Evolutionary conservation across 2,888 invertebrate genomes (phyloP).

Genomic region (Drosophila engyochracea): DNA sequence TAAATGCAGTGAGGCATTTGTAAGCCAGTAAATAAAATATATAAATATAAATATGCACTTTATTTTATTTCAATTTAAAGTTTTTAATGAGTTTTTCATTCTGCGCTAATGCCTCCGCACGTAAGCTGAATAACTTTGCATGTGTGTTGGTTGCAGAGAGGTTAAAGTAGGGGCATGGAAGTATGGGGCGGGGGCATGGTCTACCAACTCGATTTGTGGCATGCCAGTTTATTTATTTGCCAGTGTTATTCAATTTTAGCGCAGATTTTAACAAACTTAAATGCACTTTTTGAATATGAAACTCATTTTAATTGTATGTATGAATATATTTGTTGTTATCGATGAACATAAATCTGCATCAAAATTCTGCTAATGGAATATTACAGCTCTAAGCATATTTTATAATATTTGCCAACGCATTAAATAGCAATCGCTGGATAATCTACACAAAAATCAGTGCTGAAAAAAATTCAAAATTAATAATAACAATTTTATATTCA

Average conservation of each 20-base stretch:
- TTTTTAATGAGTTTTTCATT: constrained; percentile 80
- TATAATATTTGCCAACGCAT: constrained; percentile 6
- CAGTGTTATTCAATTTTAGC: constrained; percentile 29
- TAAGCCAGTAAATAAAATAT: constrained; percentile 44
- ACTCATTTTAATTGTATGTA: constrained; percentile 58
- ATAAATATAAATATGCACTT: constrained; percentile 54
- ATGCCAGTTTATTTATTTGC: constrained; percentile 59
- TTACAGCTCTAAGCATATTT: constrained; percentile 38
- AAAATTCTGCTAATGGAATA: constrained; percentile 47
- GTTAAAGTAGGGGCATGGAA: background rate
- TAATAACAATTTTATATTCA: constrained; percentile 43
- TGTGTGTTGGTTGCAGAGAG: background rate
- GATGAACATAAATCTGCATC: constrained; percentile 25
- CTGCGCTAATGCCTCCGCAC: constrained; percentile 53
- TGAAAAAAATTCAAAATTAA: constrained; percentile 35
- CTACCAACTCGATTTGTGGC: constrained; percentile 36
- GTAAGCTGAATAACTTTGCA: constrained; percentile 24
- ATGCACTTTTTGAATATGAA: constrained; percentile 53
- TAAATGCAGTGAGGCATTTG: constrained; percentile 38
- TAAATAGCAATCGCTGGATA: constrained; percentile 29
- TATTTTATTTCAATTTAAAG: constrained; percentile 83
- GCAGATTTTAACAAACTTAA: constrained; percentile 59
- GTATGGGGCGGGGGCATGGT: background rate
- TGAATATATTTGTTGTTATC: constrained; percentile 24
- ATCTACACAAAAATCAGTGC: constrained; percentile 21